Percentiles rank a stretch among this genome's conserved stretches.
phyloP scores from a whole-genome alignment of 1,140 invertebrate genomes.

The Euglossa dilemma region DNA sequence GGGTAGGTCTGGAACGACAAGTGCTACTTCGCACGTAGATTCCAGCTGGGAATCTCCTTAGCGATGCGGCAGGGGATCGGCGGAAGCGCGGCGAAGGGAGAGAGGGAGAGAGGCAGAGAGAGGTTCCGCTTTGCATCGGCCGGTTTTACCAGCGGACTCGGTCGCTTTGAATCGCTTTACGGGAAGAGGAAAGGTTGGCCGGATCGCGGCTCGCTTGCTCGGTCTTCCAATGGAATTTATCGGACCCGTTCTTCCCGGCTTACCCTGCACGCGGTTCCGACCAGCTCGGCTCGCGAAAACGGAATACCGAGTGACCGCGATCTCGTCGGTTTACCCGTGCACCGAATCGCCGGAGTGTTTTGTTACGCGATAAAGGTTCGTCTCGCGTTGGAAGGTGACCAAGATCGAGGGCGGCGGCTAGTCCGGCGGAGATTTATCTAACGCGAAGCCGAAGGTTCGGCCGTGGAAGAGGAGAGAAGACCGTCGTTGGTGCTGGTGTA shows the following conservation, averaged over 20 bases:
- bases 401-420: conserved; percentile 19
- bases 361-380: conserved; percentile 11
- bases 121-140: conserved; percentile 60
- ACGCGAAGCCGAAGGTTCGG: no score
- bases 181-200: neutral
- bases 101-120: conserved; percentile 1
- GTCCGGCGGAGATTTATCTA: neutral
- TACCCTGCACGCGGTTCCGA: neutral
- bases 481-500: no score
- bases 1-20: conserved; percentile 30
- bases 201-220: neutral
- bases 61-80: conserved; percentile 43
- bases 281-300: neutral
- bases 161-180: conserved; percentile 49
- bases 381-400: conserved; percentile 19
- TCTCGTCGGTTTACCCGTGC: neutral
- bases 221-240: conserved; percentile 64
- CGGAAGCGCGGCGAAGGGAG: neutral
- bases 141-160: conserved; percentile 24
- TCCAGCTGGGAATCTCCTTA: conserved; percentile 66
- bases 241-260: conserved; percentile 5
- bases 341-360: neutral
- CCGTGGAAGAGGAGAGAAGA: no score
- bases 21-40: conserved; percentile 67
- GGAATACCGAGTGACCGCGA: neutral